Evolutionary conservation across 2,113 vertebrate species (phyloP), one percentile per base, ranked within the genome.

Genomic region (Petrocephalus zakoni): DNA sequence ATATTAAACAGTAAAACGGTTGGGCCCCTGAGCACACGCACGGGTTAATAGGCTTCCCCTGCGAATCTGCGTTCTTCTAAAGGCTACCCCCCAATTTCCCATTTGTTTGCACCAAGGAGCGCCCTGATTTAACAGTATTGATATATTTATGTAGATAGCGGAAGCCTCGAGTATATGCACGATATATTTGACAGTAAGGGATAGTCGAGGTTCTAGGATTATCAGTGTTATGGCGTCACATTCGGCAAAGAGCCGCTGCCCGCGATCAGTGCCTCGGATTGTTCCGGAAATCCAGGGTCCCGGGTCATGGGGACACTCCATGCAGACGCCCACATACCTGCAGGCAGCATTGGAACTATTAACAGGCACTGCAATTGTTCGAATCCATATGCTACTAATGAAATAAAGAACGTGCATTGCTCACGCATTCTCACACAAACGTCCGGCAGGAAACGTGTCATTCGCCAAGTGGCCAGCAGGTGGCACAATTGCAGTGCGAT

Each of bases 181-280:
- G 85, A 89, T 89, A 90, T 91, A 86, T 92, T 84, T 87, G 90
- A 53, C 91, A 91, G 90, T 83, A 90, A 91, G 89, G 91, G 91
- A 91, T 92, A 86, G 91, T 89, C 19, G 17, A 72, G 47, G 51
- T 56, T 88, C 90, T 86, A 87, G 85, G 90, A 89, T 93, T 89
- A 91, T 92, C 94, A 95, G 93, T 95, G 94, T 95, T 95, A 93
- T 90, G 90, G 72, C 89, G 64, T 88, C 81, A 85, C 90, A 90
- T 90, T 89, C 51, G 88, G 52, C 4, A 0, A 25, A 25, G 7
- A 9, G 22, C 8, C 0, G 2, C 58, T 25, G n/a, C 61, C n/a
- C 2, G n/a, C n/a, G 11, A 29, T 68, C n/a, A 5, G 0, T 13
- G 10, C 29, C 25, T 13, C n/a, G 3, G 61, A 68, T 29, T 29